Evolutionary conservation across 2,797 vertebrate species (phyloP).

Genomic region (Coccyzus lansbergi): DNA sequence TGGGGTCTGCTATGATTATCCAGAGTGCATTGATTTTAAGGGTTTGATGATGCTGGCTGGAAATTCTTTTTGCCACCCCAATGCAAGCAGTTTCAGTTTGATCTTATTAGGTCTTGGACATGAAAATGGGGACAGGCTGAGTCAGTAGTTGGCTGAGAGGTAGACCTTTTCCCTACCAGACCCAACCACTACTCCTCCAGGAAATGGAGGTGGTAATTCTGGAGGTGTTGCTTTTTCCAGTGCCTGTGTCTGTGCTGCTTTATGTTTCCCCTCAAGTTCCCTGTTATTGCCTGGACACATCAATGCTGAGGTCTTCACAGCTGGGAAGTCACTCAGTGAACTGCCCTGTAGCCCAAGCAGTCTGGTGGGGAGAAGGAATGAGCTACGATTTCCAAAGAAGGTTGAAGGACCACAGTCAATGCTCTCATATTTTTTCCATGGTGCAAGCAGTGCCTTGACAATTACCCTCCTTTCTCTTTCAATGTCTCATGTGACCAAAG

Average conservation of each 20-base stretch:
- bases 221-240: constrained; percentile 30
- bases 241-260: not conserved
- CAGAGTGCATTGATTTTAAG: not conserved
- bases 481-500: not conserved
- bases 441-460: not conserved
- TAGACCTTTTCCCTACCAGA: not conserved
- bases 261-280: not conserved
- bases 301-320: not conserved
- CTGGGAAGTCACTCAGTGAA: constrained; percentile 19
- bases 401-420: not conserved
- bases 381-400: not conserved
- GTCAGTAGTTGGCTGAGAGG: constrained; percentile 16
- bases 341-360: not conserved
- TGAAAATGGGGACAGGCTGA: constrained; percentile 5
- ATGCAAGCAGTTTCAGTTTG: not conserved
- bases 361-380: not conserved
- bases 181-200: not conserved
- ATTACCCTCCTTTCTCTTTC: not conserved
- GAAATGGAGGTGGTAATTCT: not conserved
- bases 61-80: not conserved
- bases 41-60: not conserved
- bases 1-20: not conserved
- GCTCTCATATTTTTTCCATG: accelerated
- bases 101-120: not conserved
- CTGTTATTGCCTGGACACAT: not conserved